phyloP scores from a whole-genome alignment of 2,797 vertebrate genomes.

The Amniataba percoides region DNA sequence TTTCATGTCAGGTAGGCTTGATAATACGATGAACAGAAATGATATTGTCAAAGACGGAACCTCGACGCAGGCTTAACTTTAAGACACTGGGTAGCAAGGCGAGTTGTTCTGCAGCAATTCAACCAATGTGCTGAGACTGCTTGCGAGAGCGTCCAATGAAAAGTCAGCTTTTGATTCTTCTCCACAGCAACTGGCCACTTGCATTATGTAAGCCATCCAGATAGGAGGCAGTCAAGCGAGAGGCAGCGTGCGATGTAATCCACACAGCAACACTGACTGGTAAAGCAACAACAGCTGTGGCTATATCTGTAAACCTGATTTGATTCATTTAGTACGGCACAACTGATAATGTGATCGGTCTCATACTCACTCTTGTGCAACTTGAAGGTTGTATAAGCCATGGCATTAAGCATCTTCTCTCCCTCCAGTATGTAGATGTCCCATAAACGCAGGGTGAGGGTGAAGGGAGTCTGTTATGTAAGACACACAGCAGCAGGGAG shows the following conservation, averaged over 20 bases:
- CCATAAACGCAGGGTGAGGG: slow-evolving; percentile 90
- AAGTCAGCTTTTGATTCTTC: slow-evolving; percentile 63
- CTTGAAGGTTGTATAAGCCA: slow-evolving; percentile 90
- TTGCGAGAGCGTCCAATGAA: slow-evolving; percentile 65
- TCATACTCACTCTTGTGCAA: slow-evolving; percentile 91
- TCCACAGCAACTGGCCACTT: slow-evolving; percentile 75
- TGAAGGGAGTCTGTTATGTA: slow-evolving; percentile 89
- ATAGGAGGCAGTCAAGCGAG: slow-evolving; percentile 65
- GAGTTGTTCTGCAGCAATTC: slow-evolving; percentile 8
- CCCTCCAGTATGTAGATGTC: slow-evolving; percentile 92
- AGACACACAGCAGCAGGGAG: slow-evolving; percentile 47
- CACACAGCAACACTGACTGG: slow-evolving; percentile 31
- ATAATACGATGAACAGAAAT: background rate
- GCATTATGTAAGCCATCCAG: slow-evolving; percentile 76
- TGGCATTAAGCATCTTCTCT: slow-evolving; percentile 86
- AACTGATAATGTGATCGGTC: slow-evolving; percentile 17
- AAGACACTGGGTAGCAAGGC: slow-evolving; percentile 6
- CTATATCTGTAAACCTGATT: slow-evolving; percentile 29
- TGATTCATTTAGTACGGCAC: slow-evolving; percentile 22
- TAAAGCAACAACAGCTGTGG: slow-evolving; percentile 51
- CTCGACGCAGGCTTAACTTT: slow-evolving; percentile 2
- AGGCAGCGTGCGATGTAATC: slow-evolving; percentile 54
- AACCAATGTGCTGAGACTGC: slow-evolving; percentile 37
- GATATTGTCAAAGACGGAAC: background rate
- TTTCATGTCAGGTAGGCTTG: background rate